phyloP scores from a whole-genome alignment of 2,797 vertebrate species.

The Anguilla marmorata region DNA sequence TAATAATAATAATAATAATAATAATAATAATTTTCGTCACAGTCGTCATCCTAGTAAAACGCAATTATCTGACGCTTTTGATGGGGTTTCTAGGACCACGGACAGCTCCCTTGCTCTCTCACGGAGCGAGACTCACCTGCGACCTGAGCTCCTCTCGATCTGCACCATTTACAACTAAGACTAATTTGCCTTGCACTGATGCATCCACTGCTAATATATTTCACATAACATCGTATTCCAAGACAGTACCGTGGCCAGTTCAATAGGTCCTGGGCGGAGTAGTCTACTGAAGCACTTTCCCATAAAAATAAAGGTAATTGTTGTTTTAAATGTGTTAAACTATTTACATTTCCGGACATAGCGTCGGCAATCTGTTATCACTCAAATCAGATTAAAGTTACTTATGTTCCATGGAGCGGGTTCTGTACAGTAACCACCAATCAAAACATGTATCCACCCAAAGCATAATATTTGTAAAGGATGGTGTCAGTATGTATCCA shows the following conservation, averaged over 20 bases:
- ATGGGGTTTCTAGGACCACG: slow-evolving; percentile 54
- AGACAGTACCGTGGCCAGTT: not conserved
- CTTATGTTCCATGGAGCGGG: not conserved
- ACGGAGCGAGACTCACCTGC: slow-evolving; percentile 62
- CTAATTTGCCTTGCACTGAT: slow-evolving; percentile 64
- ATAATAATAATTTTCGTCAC: not conserved
- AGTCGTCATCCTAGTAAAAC: too few relatives aligned
- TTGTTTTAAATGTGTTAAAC: not conserved
- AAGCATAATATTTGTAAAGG: too few relatives aligned
- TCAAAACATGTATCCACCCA: too few relatives aligned
- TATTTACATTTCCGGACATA: not conserved
- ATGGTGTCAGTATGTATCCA: too few relatives aligned
- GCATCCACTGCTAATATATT: slow-evolving; percentile 41
- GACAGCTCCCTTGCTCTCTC: slow-evolving; percentile 52
- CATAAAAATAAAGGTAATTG: not conserved
- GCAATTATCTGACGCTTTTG: not conserved
- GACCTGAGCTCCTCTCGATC: slow-evolving; percentile 55
- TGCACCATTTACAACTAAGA: slow-evolving; percentile 54
- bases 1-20: not conserved
- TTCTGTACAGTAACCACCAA: not conserved
- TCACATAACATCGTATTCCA: not conserved
- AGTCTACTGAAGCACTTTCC: not conserved
- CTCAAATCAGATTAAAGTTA: not conserved
- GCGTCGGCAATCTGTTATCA: not conserved
- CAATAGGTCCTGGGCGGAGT: not conserved